Percentiles rank a stretch among this genome's conserved stretches.
Evolutionary conservation across 2,797 vertebrate genomes (phyloP).

Genomic region (Alca torda): DNA sequence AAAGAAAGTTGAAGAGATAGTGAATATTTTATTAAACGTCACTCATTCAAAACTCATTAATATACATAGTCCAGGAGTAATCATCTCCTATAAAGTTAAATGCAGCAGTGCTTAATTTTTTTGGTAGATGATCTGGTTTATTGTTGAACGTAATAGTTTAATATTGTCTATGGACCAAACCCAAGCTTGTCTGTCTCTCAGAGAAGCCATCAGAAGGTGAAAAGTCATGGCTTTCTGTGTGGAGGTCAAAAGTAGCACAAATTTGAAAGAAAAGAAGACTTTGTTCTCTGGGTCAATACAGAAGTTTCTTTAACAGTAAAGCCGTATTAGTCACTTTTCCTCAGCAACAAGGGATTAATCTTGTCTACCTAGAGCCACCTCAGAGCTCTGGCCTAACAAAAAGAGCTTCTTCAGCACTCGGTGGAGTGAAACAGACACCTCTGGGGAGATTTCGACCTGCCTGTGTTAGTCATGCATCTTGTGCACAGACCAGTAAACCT

Average conservation of each 20-base stretch:
- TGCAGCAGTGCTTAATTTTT: slow-evolving; percentile 21
- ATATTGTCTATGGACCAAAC: not conserved
- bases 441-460: rapidly evolving
- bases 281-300: not conserved
- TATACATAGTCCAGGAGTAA: slow-evolving; percentile 57
- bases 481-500: not conserved
- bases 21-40: slow-evolving; percentile 73
- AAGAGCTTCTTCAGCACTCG: not conserved
- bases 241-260: not conserved
- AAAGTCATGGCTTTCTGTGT: not conserved
- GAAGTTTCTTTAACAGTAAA: not conserved
- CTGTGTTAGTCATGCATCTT: not conserved
- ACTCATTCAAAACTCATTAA: slow-evolving; percentile 73
- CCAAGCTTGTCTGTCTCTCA: not conserved
- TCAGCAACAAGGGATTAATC: not conserved
- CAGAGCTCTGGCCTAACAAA: not conserved
- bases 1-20: slow-evolving; percentile 64
- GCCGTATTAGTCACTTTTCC: not conserved
- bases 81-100: slow-evolving; percentile 37
- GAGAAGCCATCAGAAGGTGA: not conserved
- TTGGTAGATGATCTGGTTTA: not conserved
- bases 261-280: not conserved
- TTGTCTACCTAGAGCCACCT: not conserved
- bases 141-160: not conserved
- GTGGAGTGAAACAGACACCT: not conserved